Percentiles rank a stretch among this genome's conserved stretches.
phyloP scores from a whole-genome alignment of 1,140 invertebrate genomes.

The Ceratoteleas bidentatus region DNA sequence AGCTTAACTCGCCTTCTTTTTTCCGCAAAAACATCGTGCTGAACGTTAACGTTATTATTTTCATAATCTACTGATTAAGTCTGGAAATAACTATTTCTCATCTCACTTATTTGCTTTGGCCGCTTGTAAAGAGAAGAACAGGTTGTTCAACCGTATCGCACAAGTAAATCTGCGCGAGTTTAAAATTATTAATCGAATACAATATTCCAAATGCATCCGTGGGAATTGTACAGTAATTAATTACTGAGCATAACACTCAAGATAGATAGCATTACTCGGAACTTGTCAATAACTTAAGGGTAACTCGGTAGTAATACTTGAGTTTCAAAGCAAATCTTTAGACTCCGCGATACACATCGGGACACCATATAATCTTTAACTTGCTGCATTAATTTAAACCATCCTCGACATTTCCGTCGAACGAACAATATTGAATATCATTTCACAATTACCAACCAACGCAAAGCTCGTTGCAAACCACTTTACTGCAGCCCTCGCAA shows the following conservation, averaged over 20 bases:
- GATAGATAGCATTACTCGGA: slow-evolving; percentile 12
- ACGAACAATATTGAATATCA: too few species aligned
- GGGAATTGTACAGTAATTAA: slow-evolving; percentile 10
- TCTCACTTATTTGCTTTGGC: too few species aligned
- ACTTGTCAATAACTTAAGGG: slow-evolving; percentile 25
- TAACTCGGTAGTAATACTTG: slow-evolving; percentile 12
- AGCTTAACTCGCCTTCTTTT: too few species aligned
- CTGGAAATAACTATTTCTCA: too few species aligned
- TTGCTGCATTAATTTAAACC: not conserved
- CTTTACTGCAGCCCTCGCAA: too few species aligned
- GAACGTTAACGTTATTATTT: too few species aligned
- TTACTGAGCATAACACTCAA: slow-evolving; percentile 8
- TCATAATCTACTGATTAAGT: too few species aligned
- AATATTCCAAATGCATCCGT: slow-evolving; percentile 2
- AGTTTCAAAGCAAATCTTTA: slow-evolving; percentile 26
- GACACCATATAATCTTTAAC: slow-evolving; percentile 4
- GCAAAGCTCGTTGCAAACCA: too few species aligned
- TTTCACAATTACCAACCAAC: too few species aligned
- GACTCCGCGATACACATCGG: slow-evolving; percentile 1
- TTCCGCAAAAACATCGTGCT: too few species aligned
- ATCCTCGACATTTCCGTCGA: too few species aligned
- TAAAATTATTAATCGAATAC: not conserved
- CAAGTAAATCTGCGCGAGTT: not conserved
- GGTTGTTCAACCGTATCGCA: not conserved
- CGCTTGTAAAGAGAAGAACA: not conserved